Evolutionary conservation across 2,888 invertebrate species (phyloP), one percentile per base, ranked within the genome.

Genomic region (Agrochola circellaris): DNA sequence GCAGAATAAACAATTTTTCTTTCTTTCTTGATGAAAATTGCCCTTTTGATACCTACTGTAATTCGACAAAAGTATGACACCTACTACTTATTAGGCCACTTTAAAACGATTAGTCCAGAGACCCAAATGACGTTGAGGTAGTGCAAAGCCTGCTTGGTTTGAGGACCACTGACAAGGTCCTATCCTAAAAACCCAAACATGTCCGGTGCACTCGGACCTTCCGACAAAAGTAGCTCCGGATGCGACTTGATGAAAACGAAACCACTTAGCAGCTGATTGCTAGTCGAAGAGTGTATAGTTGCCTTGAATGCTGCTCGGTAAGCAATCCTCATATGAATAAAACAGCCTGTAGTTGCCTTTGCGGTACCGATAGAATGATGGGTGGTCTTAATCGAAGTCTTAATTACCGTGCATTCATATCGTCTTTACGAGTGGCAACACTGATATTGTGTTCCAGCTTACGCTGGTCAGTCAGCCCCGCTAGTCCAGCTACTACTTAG

Each of bases 271-370:
- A 70, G 13, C 48, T 79, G 51, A 66, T 82, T 79, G 61, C 4
- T 66, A 83, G 74, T 79, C 84, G 26, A 58, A 23, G 34, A 42
- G 62, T 58, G 80, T 69, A 6, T 15, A 20, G 7, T 13, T 60
- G 60, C n/a, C 65, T 73, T 60, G 68, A 78, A 79, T 73, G 65
- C 51, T 48, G 62, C 54, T 26, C 56, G 30, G 20, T 74, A 26
- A 83, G 34, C 80, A 38, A n/a, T 69, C 34, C 48, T 62, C 7
- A n/a, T 54, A 66, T 82, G 83, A 83, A 82, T 83, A 74, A 82
- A 83, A 69, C 73, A 81, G 73, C 30, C 30, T 79, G 58, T 62
- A 45, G 62, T 20, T n/a, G n/a, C 45, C 66, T 64, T 83, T 79
- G n/a, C 23, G 34, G 54, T 38, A 56, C 64, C 68, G 48, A 73